Base-by-base conservation (phyloP, 2,797 vertebrate species). In the Melanotaenia trifasciata region DNA sequence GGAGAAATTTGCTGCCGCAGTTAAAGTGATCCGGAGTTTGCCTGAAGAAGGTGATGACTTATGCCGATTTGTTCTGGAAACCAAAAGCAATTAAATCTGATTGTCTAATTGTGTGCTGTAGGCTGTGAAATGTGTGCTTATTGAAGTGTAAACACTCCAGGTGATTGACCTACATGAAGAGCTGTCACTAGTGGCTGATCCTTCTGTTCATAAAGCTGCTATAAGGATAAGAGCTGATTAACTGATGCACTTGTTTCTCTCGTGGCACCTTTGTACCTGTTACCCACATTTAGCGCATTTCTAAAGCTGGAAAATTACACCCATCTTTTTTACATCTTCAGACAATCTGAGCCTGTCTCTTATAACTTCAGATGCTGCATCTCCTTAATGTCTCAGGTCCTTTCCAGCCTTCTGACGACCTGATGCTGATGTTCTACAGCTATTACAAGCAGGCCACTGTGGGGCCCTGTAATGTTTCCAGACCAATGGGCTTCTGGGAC, bases 361-460 rank as follows among this genome's bases (percentile, higher is more conserved):
- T 36, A 22, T 36, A 20, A 45, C 5, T 38, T 50, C 20, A 30
- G 7, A 11, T 51, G 18, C 22, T 65, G 24, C 9, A 18, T 57
- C 56, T n/a, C 58, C 5, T 57, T 67, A 0, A 24, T 78, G 33
- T 78, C 79, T 72, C 85, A 99, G 98, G 97, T 89, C 94, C 95
- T 56, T 99, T 96, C 89, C 96, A 98, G 87, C 96, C 96, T 35
- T 97, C 97, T 0, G 96, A 98, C 89, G 96, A 98, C 91, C 96
- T 98, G 96, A 96, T 97, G 96, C 93, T 97, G 74, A 96, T 96
- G 94, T 98, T 99, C 84, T 97, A 97, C 83, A 96, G 96, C 90
- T 98, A 97, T 84, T 96, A 97, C 87, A 97, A 96, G 70, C 98
- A 99, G 92, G 98, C 96, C 76, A 98, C 96, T 4, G 80, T 89